Base-by-base conservation (phyloP, 2,113 vertebrate species). In the Alethe castanea region DNA sequence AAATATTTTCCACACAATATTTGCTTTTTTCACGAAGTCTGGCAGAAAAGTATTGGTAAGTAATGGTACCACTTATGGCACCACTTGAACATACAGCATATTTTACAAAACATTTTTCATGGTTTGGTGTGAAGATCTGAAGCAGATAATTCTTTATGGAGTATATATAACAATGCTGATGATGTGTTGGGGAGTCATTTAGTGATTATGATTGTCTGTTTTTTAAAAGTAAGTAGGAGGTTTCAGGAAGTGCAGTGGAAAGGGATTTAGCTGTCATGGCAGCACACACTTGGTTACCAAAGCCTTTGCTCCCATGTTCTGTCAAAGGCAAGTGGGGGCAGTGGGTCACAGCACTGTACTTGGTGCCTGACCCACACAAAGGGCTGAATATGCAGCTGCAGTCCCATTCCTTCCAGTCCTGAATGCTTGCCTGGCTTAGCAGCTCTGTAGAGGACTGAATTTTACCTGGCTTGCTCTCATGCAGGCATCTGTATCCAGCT, bases 21-120 rank as follows among this genome's bases (percentile, higher is more conserved):
- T 99, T 97, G 98, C 98, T 40, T 99, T 99, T 97, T 99, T 99
- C 97, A 99, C 98, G 12, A 99, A 99, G 95, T 99, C 99, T 48
- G 99, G 99, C 69, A 98, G 99, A 86, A 99, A 98, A 98, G 99
- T 99, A 65, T 94, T 99, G 99, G 99, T 99, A 98, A 98, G 98
- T 88, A 82, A 71, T 3, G 10, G n/a, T 69, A 42, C 50, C 6
- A 4, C 9, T 62, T 26, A 17, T 3, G 20, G 15, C 35, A 69
- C 81, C 73, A 56, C 23, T 48, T 81, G 15, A 65, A 73, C 5
- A 4, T 48, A 11, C 8, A 8, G 9, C 25, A 11, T 56, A 9
- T 69, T 28, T 81, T 79, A 40, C 4, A n/a, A 61, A 79, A 59
- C 5, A 7, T 71, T 88, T 94, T 89, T 29, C 29, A 14, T 54